Evolutionary conservation across 2,113 vertebrate species (phyloP).

Genomic region (Phalacrocorax brasilianus): DNA sequence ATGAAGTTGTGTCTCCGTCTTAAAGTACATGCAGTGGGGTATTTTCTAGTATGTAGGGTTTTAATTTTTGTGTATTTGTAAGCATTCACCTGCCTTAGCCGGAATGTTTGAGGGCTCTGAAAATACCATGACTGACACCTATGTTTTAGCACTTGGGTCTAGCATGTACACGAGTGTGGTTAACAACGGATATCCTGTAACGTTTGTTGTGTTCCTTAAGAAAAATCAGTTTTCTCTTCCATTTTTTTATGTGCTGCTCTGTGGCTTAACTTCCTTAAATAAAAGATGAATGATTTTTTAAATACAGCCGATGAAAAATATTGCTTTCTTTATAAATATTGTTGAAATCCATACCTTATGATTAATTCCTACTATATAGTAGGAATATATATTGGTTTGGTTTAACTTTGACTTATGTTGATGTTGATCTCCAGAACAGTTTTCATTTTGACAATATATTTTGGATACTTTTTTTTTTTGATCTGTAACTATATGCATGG

Average conservation of each 20-base stretch:
- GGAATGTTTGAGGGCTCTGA: background rate
- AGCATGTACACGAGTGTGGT: background rate
- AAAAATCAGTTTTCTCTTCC: background rate
- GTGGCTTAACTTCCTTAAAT: background rate
- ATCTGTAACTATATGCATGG: no score
- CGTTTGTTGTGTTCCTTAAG: background rate
- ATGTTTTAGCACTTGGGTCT: background rate
- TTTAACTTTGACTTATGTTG: background rate
- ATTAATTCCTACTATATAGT: background rate
- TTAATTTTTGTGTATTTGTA: background rate
- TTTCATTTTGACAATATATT: background rate
- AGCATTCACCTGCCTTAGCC: background rate
- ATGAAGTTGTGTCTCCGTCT: background rate
- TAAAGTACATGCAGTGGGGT: background rate
- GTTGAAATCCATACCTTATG: slow-evolving; percentile 22
- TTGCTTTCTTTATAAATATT: background rate
- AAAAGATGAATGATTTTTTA: background rate
- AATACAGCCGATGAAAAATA: background rate
- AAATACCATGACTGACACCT: background rate
- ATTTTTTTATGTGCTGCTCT: background rate
- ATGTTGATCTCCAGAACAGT: background rate
- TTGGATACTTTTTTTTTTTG: background rate
- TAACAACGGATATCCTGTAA: background rate
- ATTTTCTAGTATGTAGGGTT: background rate
- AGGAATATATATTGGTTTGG: background rate